Conservation (phyloP, 2,113 vertebrate species). For the pig (Sus scrofa) region DNA sequence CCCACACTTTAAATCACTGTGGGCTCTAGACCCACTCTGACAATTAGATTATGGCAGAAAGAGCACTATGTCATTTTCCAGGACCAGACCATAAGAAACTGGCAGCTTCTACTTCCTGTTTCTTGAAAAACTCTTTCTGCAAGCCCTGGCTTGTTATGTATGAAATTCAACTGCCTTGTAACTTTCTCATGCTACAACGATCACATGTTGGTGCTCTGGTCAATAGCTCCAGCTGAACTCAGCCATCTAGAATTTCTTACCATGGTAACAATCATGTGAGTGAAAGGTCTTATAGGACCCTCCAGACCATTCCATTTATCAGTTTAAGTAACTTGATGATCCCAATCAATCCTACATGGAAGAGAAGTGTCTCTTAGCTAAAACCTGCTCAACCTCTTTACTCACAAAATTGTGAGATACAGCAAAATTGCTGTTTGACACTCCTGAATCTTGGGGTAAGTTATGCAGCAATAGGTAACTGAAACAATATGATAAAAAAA, state of each 20-base stretch:
- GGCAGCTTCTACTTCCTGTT: background rate
- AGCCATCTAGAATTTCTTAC: background rate
- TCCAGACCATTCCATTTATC: background rate
- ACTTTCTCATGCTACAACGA: background rate
- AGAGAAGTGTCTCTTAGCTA: background rate
- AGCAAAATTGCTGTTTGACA: background rate
- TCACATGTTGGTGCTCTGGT: background rate
- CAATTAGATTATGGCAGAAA: background rate
- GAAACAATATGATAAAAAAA: background rate
- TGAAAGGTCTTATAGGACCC: background rate
- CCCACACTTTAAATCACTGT: background rate
- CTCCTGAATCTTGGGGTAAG: background rate
- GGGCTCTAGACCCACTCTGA: background rate
- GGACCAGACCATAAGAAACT: background rate
- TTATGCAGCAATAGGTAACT: background rate
- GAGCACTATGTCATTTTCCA: background rate
- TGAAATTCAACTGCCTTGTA: background rate
- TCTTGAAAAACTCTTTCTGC: background rate
- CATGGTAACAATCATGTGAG: background rate
- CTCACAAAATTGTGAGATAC: background rate
- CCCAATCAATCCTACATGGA: background rate
- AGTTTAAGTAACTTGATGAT: background rate
- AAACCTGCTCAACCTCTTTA: background rate
- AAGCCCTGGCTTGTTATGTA: background rate
- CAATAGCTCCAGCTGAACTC: background rate